Percentiles rank a stretch among this genome's conserved stretches.
Conservation (phyloP, 2,888 invertebrate genomes). For the Tenthredo mesomela region DNA sequence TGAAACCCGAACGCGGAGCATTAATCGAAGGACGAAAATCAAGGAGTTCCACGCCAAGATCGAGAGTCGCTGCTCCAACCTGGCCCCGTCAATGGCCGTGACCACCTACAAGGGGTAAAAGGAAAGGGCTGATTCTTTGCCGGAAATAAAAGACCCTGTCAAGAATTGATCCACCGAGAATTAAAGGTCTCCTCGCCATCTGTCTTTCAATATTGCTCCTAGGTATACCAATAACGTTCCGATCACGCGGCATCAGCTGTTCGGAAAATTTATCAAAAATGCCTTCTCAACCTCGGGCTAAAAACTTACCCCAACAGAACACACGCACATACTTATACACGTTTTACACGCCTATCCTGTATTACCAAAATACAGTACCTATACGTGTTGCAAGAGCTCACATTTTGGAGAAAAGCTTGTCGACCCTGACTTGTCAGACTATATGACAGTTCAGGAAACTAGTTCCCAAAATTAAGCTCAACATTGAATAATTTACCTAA, state of each 20-base stretch:
- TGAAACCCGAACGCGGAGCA: conserved; percentile 11
- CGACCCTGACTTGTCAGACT: background rate
- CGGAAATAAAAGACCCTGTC: conserved; percentile 21
- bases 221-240: conserved; percentile 19
- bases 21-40: conserved; percentile 42
- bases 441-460: background rate
- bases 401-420: conserved; percentile 1
- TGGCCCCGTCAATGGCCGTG: conserved; percentile 10
- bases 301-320: background rate
- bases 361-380: background rate
- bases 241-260: conserved; percentile 31
- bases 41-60: conserved; percentile 1
- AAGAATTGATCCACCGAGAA: conserved; percentile 25
- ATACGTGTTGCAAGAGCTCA: background rate
- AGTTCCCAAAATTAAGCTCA: conserved; percentile 26
- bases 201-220: conserved; percentile 15
- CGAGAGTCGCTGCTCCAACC: conserved; percentile 10
- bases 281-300: background rate
- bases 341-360: background rate
- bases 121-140: background rate
- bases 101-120: conserved; percentile 20
- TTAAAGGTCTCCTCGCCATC: conserved; percentile 6
- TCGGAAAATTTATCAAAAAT: conserved; percentile 14
- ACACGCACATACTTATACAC: background rate
- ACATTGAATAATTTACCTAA: conserved; percentile 35